Percentiles rank a stretch among this genome's conserved stretches.
These are phyloP conservation scores for Theodoxus fluviatilis DNA, from an alignment of 2,888 invertebrate species.

Conservation along the genomic window DNA sequence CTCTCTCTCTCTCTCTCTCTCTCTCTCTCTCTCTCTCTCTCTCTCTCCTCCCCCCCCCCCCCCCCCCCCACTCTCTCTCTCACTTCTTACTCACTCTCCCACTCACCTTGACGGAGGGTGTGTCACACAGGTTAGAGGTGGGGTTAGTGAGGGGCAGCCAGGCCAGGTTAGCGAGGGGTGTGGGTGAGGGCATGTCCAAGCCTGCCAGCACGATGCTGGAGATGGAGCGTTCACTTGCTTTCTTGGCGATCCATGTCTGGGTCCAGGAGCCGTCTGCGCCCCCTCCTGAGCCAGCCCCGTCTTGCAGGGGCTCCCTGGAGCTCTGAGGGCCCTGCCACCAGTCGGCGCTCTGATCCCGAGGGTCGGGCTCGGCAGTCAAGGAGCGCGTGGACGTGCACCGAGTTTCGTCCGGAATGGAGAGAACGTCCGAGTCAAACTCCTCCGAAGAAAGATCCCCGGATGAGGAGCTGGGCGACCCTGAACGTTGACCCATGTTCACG, in stretches of 20 bases:
- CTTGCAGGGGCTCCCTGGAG: slow-evolving; percentile 20
- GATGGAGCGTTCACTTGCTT: slow-evolving; percentile 53
- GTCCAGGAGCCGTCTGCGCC: slow-evolving; percentile 40
- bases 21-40: no score
- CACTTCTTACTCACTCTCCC: no score
- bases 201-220: slow-evolving; percentile 50
- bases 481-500: not conserved
- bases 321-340: slow-evolving; percentile 33
- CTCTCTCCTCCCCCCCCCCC: no score
- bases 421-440: slow-evolving; percentile 44
- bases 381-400: slow-evolving; percentile 30
- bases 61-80: no score
- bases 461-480: slow-evolving; percentile 4
- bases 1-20: no score
- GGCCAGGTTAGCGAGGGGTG: slow-evolving; percentile 24
- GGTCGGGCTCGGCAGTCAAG: no score
- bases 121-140: no score
- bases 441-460: slow-evolving; percentile 17
- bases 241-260: slow-evolving; percentile 46
- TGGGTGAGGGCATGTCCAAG: slow-evolving; percentile 22
- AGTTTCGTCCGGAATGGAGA: slow-evolving; percentile 52
- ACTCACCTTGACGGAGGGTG: no score
- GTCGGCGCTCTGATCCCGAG: no score
- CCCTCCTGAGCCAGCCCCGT: slow-evolving; percentile 34
- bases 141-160: slow-evolving; percentile 28